Conservation (phyloP, 2,113 vertebrate species). For the human region DNA sequence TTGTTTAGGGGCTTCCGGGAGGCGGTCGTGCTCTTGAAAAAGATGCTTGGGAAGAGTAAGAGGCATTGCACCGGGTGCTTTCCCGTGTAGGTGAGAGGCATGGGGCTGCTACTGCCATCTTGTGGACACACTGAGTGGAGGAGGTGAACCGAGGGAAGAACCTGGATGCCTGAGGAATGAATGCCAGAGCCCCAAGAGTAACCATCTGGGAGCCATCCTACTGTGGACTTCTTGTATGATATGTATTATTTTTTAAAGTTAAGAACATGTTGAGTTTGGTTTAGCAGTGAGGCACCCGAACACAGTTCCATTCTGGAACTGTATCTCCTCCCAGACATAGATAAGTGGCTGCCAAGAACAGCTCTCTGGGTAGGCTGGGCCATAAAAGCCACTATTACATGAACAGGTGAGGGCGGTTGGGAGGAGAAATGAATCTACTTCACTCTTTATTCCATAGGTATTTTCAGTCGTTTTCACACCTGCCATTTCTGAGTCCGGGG, state of each 20-base stretch:
- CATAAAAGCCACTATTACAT: not conserved
- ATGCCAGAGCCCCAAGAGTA: not conserved
- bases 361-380: not conserved
- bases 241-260: not conserved
- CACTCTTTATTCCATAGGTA: not conserved
- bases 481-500: not conserved
- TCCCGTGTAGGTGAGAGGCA: not conserved
- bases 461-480: not conserved
- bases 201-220: not conserved
- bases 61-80: not conserved
- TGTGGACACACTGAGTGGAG: fast-evolving
- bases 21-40: not conserved
- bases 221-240: not conserved
- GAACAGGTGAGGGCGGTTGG: not conserved
- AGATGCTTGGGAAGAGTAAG: not conserved
- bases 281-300: not conserved
- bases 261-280: not conserved
- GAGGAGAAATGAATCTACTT: not conserved
- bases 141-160: not conserved
- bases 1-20: not conserved
- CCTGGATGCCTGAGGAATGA: not conserved
- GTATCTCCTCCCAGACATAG: not conserved
- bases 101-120: not conserved
- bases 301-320: not conserved
- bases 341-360: not conserved